phyloP scores from a whole-genome alignment of 2,113 vertebrate genomes.

The Albula glossodonta region DNA sequence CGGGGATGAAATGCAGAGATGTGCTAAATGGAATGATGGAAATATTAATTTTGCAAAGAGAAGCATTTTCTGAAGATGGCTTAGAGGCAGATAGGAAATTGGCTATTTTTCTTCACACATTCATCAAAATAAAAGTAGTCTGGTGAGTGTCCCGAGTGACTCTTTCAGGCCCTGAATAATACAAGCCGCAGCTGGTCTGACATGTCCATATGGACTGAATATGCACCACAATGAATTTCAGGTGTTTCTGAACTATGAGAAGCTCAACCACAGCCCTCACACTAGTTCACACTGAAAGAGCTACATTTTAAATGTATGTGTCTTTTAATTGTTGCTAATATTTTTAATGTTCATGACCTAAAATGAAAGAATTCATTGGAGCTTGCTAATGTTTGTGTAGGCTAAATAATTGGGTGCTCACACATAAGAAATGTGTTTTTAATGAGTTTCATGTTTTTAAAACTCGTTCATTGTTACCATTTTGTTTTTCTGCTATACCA shows the following conservation, averaged over 20 bases:
- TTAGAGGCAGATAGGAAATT: slow-evolving; percentile 60
- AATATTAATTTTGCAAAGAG: slow-evolving; percentile 48
- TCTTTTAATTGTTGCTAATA: too few species aligned
- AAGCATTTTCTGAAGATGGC: slow-evolving; percentile 44
- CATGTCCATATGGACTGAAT: slow-evolving; percentile 31
- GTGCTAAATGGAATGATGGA: slow-evolving; percentile 39
- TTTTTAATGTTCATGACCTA: too few species aligned
- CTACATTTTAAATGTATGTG: background rate
- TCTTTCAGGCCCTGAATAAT: slow-evolving; percentile 33
- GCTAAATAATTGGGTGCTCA: too few species aligned
- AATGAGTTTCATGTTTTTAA: too few species aligned
- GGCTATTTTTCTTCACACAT: slow-evolving; percentile 54
- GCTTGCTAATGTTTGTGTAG: too few species aligned
- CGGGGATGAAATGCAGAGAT: background rate
- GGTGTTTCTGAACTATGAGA: slow-evolving; percentile 47
- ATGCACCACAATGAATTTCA: slow-evolving; percentile 48
- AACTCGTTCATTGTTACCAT: too few species aligned
- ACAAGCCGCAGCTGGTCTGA: slow-evolving; percentile 49
- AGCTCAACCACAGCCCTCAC: slow-evolving; percentile 35
- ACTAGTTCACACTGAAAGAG: slow-evolving; percentile 6
- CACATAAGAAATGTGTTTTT: too few species aligned
- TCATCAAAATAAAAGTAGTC: slow-evolving; percentile 64
- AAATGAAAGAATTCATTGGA: too few species aligned
- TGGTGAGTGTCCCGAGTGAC: slow-evolving; percentile 52
- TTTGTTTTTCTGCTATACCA: too few species aligned